Evolutionary conservation across 92 coral and sea anemone genomes (phyloP).

Genomic region (Phenganax subtilis): DNA sequence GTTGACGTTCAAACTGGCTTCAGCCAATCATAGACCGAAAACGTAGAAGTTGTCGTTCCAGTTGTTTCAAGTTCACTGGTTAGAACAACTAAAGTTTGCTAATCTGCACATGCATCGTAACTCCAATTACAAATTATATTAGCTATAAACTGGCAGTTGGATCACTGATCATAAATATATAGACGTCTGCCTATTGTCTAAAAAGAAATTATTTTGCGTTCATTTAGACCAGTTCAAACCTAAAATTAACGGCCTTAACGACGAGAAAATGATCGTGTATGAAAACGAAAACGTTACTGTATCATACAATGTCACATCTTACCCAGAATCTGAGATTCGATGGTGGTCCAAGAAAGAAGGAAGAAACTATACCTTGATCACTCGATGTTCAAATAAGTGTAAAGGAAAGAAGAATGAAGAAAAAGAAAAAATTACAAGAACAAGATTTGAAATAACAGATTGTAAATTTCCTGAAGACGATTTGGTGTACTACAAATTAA

Average conservation of each 20-base stretch:
- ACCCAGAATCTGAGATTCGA: neutral
- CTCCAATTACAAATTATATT: too few species aligned
- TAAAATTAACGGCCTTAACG: neutral
- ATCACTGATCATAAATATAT: too few species aligned
- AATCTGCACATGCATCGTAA: too few species aligned
- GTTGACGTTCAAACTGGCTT: too few species aligned
- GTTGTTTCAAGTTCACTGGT: too few species aligned
- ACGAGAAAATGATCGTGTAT: neutral
- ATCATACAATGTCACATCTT: conserved; percentile 7
- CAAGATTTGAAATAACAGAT: neutral
- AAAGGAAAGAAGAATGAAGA: neutral
- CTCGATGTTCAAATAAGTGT: neutral
- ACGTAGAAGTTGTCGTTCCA: too few species aligned
- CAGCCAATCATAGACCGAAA: too few species aligned
- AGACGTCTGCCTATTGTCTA: too few species aligned
- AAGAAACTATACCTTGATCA: neutral
- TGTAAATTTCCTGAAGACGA: conserved; percentile 7
- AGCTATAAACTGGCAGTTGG: too few species aligned
- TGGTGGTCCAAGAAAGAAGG: conserved; percentile 13
- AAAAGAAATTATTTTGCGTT: neutral
- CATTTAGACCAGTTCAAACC: neutral
- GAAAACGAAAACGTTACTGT: neutral
- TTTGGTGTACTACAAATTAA: neutral
- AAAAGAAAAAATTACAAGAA: conserved; percentile 1
- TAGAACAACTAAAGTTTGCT: neutral